Evolutionary conservation across 2,888 invertebrate species (phyloP).

Genomic region (Lycophotia porphyrea): DNA sequence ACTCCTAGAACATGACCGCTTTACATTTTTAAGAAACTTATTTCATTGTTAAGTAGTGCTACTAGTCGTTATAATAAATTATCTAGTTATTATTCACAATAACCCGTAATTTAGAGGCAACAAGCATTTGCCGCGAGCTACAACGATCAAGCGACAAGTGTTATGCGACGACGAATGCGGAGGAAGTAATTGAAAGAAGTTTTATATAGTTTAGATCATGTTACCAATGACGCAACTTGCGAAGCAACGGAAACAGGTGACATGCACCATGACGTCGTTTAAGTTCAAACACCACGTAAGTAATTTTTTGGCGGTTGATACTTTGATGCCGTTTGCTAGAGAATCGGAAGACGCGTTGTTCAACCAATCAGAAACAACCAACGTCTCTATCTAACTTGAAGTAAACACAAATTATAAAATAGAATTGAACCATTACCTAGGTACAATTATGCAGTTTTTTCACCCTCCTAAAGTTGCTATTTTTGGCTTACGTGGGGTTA

Average conservation of each 20-base stretch:
- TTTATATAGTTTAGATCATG: background rate
- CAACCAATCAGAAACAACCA: too few relatives aligned
- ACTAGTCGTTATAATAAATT: background rate
- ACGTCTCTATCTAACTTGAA: too few relatives aligned
- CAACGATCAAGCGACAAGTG: background rate
- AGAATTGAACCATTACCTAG: too few relatives aligned
- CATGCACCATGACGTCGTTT: background rate
- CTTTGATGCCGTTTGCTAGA: too few relatives aligned
- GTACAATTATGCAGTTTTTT: too few relatives aligned
- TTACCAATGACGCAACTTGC: background rate
- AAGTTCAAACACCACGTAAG: too few relatives aligned
- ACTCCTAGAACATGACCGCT: slow-evolving; percentile 33
- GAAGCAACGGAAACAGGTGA: background rate
- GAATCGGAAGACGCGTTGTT: too few relatives aligned
- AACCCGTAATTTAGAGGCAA: background rate
- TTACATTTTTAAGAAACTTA: slow-evolving; percentile 46
- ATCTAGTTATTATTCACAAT: background rate
- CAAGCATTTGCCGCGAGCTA: background rate
- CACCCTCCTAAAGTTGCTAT: too few relatives aligned
- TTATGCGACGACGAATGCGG: background rate
- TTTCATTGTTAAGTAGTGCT: slow-evolving; percentile 12
- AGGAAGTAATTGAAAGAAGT: background rate
- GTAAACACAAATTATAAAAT: too few relatives aligned
- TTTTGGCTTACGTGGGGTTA: too few relatives aligned
- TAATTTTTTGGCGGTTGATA: too few relatives aligned